A percentile compares a stretch with the other conserved stretches of the same genome.
phyloP scores from a whole-genome alignment of 1,140 invertebrate species.

The Sycophaga agraensis region DNA sequence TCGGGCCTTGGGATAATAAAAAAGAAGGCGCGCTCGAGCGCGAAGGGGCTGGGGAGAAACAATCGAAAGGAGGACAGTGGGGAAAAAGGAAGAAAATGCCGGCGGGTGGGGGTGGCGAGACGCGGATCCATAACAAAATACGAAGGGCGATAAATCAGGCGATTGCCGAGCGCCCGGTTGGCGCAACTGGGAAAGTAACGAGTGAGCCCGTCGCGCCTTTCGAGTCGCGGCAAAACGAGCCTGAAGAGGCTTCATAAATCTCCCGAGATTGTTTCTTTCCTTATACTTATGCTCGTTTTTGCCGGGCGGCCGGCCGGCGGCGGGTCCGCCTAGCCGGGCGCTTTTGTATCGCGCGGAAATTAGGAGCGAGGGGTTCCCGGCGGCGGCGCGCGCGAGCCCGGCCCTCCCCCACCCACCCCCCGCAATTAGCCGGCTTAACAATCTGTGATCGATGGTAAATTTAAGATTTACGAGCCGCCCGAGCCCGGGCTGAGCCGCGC shows the following conservation, averaged over 20 bases:
- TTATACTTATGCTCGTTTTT: too few species aligned
- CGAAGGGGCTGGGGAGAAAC: neutral
- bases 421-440: constrained; percentile 19
- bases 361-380: neutral
- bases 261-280: constrained; percentile 11
- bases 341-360: constrained; percentile 18
- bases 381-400: too few species aligned
- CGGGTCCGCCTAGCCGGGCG: neutral
- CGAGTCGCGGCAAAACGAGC: constrained; percentile 20
- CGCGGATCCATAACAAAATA: constrained; percentile 26
- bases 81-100: neutral
- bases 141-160: constrained; percentile 22
- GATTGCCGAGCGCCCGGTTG: constrained; percentile 18
- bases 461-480: constrained; percentile 23
- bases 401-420: neutral
- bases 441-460: constrained; percentile 24
- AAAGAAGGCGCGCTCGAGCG: constrained; percentile 5
- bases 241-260: constrained; percentile 27
- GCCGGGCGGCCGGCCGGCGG: neutral
- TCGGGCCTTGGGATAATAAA: constrained; percentile 13
- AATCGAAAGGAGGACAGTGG: neutral
- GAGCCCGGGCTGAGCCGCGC: neutral
- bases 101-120: neutral
- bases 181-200: constrained; percentile 17
- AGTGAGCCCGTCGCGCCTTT: constrained; percentile 17